Conservation (phyloP, 1,140 invertebrate genomes). For the Euglossa dilemma region DNA sequence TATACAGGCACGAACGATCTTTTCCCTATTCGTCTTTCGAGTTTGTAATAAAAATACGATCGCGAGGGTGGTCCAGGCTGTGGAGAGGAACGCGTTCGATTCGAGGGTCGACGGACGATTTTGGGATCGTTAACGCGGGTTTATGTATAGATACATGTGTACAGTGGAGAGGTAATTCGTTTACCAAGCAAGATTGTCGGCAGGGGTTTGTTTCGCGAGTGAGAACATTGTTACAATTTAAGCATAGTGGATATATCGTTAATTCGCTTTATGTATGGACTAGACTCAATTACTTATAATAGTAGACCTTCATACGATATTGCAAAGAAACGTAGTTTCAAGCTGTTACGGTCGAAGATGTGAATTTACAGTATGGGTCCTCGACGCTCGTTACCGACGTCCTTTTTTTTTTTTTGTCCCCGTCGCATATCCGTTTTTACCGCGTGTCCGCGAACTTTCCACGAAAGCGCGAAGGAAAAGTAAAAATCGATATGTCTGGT, state of each 20-base stretch:
- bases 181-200: conserved; percentile 64
- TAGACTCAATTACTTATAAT: conserved; percentile 83
- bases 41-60: background rate
- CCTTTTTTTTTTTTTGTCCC: background rate
- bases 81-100: background rate
- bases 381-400: conserved; percentile 41
- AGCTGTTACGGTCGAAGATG: conserved; percentile 70
- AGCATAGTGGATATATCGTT: conserved; percentile 75
- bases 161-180: conserved; percentile 33
- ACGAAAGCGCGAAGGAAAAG: background rate
- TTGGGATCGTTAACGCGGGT: background rate
- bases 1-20: too few species aligned
- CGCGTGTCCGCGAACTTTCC: background rate
- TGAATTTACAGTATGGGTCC: conserved; percentile 58
- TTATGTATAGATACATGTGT: conserved; percentile 45
- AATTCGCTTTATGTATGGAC: conserved; percentile 82
- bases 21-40: too few species aligned
- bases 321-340: conserved; percentile 74
- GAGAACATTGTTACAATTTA: conserved; percentile 80
- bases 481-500: conserved; percentile 1
- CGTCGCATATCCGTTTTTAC: background rate
- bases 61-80: background rate
- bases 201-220: conserved; percentile 51
- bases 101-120: conserved; percentile 12
- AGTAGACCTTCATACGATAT: conserved; percentile 77